Evolutionary conservation across 2,888 invertebrate genomes (phyloP).

Genomic region (Lagria hirta): DNA sequence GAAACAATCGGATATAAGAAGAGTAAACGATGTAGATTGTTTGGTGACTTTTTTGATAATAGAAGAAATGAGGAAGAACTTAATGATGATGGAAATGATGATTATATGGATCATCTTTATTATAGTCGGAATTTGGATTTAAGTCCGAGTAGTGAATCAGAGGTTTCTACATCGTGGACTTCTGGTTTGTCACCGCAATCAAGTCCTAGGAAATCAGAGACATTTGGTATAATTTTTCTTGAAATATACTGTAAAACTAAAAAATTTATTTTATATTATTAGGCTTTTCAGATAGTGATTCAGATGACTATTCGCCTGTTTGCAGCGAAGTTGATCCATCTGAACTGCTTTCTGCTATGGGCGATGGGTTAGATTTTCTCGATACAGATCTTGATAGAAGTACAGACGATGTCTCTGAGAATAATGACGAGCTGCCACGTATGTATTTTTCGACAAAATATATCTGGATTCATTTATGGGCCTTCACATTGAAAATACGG

Average conservation of each 20-base stretch:
- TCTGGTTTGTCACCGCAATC: conserved; percentile 25
- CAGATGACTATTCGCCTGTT: conserved; percentile 67
- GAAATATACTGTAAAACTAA: neutral
- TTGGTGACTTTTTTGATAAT: neutral
- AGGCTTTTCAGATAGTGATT: conserved; percentile 53
- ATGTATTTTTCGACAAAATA: too few relatives aligned
- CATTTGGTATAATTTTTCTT: conserved; percentile 15
- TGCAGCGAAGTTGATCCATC: conserved; percentile 60
- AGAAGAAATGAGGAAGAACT: neutral
- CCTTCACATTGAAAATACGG: too few relatives aligned
- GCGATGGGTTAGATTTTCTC: conserved; percentile 7
- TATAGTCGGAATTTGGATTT: neutral
- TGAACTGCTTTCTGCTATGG: conserved; percentile 16
- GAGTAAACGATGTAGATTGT: neutral
- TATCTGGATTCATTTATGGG: too few relatives aligned
- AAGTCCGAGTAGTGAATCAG: conserved; percentile 37
- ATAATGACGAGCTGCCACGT: conserved; percentile 9
- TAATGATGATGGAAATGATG: conserved; percentile 5
- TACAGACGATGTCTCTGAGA: conserved; percentile 8
- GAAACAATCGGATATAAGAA: neutral
- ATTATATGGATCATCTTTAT: conserved; percentile 8
- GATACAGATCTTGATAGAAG: conserved; percentile 17
- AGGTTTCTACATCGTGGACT: conserved; percentile 32
- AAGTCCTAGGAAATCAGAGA: too few relatives aligned
- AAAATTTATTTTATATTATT: too few relatives aligned